Evolutionary conservation across 2,113 vertebrate species (phyloP).

Genomic region (Xiphophorus hellerii): DNA sequence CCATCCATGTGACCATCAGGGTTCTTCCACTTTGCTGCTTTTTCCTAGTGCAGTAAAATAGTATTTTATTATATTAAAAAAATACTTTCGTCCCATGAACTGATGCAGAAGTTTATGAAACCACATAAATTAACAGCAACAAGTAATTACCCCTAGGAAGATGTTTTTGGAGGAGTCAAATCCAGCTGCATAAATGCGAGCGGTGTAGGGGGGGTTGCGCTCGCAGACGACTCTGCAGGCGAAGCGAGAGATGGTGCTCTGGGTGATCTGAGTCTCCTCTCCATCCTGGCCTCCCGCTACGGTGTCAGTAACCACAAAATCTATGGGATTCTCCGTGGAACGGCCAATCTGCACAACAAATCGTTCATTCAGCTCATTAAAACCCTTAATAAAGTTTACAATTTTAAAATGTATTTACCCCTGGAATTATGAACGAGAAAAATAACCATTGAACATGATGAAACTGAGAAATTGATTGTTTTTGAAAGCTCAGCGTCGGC

Average conservation of each 20-base stretch:
- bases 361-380: background rate
- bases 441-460: background rate
- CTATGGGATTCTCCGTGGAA: constrained; percentile 97
- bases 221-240: constrained; percentile 97
- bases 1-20: constrained; percentile 99
- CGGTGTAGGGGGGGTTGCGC: constrained; percentile 89
- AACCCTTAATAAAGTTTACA: background rate
- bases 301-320: constrained; percentile 98
- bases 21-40: constrained; percentile 99
- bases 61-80: background rate
- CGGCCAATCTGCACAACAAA: constrained; percentile 87
- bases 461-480: background rate
- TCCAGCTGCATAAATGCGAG: constrained; percentile 95
- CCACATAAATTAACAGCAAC: constrained; percentile 38
- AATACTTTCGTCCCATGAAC: background rate
- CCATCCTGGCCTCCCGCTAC: constrained; percentile 89
- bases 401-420: background rate
- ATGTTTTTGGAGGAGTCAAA: constrained; percentile 99
- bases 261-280: constrained; percentile 93
- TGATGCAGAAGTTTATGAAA: background rate
- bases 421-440: background rate
- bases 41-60: constrained; percentile 83
- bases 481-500: background rate
- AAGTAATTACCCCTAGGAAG: constrained; percentile 91
- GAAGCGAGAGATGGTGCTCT: constrained; percentile 98